Evolutionary conservation across 2,113 vertebrate species (phyloP).

Genomic region (Eclectus roratus): DNA sequence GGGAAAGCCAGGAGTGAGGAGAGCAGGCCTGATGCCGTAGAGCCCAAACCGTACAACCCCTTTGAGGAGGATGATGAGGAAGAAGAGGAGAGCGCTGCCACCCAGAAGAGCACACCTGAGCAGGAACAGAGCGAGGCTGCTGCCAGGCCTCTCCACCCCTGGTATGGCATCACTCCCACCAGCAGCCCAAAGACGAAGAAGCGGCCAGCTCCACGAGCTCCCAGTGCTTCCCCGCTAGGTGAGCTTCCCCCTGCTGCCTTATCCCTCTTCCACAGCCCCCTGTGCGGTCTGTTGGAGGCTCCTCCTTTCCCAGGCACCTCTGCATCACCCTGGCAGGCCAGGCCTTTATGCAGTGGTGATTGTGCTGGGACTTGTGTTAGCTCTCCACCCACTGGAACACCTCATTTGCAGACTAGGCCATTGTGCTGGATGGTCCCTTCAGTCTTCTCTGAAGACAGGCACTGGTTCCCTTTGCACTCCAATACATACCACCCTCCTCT

Average conservation of each 20-base stretch:
- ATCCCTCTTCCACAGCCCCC: neutral
- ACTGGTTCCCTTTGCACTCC: neutral
- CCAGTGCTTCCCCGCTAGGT: constrained; percentile 76
- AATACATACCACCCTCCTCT: neutral
- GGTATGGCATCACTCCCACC: constrained; percentile 92
- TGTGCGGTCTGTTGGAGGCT: neutral
- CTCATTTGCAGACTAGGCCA: neutral
- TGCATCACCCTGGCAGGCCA: neutral
- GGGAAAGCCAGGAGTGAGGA: neutral
- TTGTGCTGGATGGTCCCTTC: neutral
- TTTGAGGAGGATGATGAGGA: constrained; percentile 85
- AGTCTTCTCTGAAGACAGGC: neutral
- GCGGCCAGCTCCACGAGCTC: constrained; percentile 84
- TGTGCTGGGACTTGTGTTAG: neutral
- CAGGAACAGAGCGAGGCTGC: constrained; percentile 25
- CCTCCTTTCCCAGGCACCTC: neutral
- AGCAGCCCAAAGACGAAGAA: constrained; percentile 86
- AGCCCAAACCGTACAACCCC: constrained; percentile 83
- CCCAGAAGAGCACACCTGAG: neutral
- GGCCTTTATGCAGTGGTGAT: neutral
- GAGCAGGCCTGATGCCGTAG: neutral
- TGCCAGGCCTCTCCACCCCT: constrained; percentile 83
- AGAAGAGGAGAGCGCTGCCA: constrained; percentile 36
- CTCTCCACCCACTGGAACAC: neutral
- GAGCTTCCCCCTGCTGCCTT: neutral